Conservation (phyloP, 2,113 vertebrate genomes). For the Neofelis nebulosa region DNA sequence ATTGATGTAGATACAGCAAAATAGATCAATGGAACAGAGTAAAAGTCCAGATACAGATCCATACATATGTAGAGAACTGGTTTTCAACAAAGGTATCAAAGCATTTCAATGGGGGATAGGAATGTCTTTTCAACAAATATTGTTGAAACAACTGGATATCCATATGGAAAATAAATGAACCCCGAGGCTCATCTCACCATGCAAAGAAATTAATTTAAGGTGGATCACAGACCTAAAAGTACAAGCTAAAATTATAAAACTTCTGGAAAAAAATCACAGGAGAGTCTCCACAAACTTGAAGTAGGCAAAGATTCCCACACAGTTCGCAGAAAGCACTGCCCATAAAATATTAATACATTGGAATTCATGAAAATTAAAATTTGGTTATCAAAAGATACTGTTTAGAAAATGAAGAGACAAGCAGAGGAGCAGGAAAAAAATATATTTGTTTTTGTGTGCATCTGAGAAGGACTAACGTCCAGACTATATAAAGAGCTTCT, state of each 20-base stretch:
- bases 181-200: not conserved
- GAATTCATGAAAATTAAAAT: slow-evolving; percentile 5
- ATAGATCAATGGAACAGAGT: not conserved
- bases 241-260: not conserved
- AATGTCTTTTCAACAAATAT: not conserved
- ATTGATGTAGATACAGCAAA: not conserved
- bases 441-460: not conserved
- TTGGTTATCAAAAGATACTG: not conserved
- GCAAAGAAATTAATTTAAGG: not conserved
- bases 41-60: not conserved
- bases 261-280: not conserved
- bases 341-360: not conserved
- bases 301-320: not conserved
- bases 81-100: not conserved
- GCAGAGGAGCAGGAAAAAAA: not conserved
- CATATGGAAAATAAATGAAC: not conserved
- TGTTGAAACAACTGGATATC: not conserved
- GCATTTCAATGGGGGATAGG: not conserved
- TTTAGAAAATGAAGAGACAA: not conserved
- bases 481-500: not conserved
- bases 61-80: not conserved
- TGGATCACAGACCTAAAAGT: not conserved
- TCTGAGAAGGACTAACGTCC: not conserved
- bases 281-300: not conserved
- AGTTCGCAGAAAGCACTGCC: not conserved